Base-by-base conservation (phyloP, 2,888 invertebrate species). In the Chaitophorus viminalis region DNA sequence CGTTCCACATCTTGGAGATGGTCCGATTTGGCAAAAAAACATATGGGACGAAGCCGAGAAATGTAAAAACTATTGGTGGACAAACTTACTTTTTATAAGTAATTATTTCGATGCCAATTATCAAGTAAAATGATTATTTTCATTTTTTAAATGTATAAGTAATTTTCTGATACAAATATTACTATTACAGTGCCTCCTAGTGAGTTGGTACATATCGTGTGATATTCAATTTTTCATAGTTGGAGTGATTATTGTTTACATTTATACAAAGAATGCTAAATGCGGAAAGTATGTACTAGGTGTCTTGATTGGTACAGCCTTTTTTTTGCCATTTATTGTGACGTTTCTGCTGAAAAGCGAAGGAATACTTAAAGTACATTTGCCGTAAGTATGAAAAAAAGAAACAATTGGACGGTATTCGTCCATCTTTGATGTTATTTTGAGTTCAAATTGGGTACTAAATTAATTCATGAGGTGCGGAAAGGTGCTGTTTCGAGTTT, bases 51-150 rank as follows among this genome's bases (percentile, higher is more conserved):
- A 90, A 74, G 88, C 89, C 2, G 82, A 89, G n/a, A 88, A 89
- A 72, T 91, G 91, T 88, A 65, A 89, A 76, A 75, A 85, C 21
- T 89, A 89, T 86, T 90, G 90, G 90, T 90, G 90, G 90, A 79
- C 89, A 29, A 90, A 90, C 87, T 39, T 90, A 1, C 79, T 90
- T 11, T 89, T 89, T 76, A 89, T 90, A 36, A 90, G 89, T 83
- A 90, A 90, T 88, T 89, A 89, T 52, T 85, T 89, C 70, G 89
- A 89, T 70, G 84, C 81, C 29, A 89, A 89, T 29, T 75, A 89
- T 60, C 89, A 89, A 89, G 90, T 90, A 87, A 88, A 65, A 89
- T 89, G n/a, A n/a, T 29, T 89, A 89, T 0, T 36, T 89, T 31
- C 21, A 89, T 89, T 89, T 65, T 89, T 31, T 25, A 82, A 14